A percentile compares a stretch with the other conserved stretches of the same genome.
These are phyloP conservation scores for Hozukius guyotensis DNA, from an alignment of 2,797 vertebrate species.

Conservation along the genomic window DNA sequence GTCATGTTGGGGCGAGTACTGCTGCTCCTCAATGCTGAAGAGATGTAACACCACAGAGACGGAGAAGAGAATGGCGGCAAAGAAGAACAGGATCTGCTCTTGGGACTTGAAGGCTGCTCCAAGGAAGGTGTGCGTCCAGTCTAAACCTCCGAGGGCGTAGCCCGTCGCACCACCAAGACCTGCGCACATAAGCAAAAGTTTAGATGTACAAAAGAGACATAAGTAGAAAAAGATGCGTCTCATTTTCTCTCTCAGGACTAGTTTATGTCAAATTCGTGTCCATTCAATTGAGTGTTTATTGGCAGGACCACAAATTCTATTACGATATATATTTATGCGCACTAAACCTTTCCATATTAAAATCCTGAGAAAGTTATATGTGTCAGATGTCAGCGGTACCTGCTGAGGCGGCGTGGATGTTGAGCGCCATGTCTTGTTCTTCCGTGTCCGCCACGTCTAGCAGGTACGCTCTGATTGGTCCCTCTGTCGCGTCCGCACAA, in stretches of 20 bases:
- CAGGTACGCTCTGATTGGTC: slow-evolving; percentile 95
- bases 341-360: not conserved
- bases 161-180: slow-evolving; percentile 95
- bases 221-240: not conserved
- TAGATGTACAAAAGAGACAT: not conserved
- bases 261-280: not conserved
- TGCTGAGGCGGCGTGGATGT: slow-evolving; percentile 96
- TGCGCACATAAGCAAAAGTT: slow-evolving; percentile 52
- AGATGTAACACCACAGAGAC: slow-evolving; percentile 92
- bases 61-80: slow-evolving; percentile 90
- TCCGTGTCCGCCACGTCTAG: slow-evolving; percentile 96
- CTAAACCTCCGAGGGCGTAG: slow-evolving; percentile 94
- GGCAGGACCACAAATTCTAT: not conserved
- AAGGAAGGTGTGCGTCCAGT: slow-evolving; percentile 96
- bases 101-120: slow-evolving; percentile 91
- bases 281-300: not conserved
- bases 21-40: slow-evolving; percentile 94
- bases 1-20: slow-evolving; percentile 90
- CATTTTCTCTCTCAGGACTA: not conserved
- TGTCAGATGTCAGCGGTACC: slow-evolving; percentile 74
- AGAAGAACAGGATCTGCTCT: slow-evolving; percentile 97
- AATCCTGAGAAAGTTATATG: not conserved
- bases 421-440: slow-evolving; percentile 99
- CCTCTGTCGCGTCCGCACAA: slow-evolving; percentile 92
- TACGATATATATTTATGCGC: not conserved